phyloP scores from a whole-genome alignment of 2,797 vertebrate genomes.

The Notoglanidium macrostoma region DNA sequence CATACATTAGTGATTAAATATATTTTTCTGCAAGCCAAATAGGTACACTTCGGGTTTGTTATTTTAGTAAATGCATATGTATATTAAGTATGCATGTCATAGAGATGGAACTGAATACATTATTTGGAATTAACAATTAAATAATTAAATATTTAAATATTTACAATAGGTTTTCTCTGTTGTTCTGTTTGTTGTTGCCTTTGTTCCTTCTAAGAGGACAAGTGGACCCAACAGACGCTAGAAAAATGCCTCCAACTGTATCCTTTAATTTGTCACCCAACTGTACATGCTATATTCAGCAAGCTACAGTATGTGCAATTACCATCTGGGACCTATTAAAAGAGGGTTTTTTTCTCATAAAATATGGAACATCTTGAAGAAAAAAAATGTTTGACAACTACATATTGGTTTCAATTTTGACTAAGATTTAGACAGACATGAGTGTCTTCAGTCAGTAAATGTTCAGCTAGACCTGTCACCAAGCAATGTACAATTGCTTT shows the following conservation, averaged over 20 bases:
- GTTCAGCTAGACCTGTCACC: conserved; percentile 7
- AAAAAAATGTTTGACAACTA: background rate
- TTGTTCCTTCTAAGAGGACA: background rate
- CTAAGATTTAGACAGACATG: background rate
- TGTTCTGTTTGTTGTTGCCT: background rate
- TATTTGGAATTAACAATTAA: background rate
- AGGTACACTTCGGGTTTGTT: background rate
- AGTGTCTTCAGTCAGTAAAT: conserved; percentile 10
- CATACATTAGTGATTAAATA: background rate
- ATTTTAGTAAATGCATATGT: background rate
- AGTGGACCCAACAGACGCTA: background rate
- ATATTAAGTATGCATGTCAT: background rate
- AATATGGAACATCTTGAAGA: background rate
- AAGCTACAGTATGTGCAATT: background rate
- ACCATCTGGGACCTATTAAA: background rate
- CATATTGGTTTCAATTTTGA: background rate
- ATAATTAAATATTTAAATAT: too few species aligned
- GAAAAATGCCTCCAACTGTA: background rate
- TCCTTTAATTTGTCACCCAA: background rate
- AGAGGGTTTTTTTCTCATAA: background rate
- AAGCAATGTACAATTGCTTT: conserved; percentile 7
- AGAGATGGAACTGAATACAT: background rate
- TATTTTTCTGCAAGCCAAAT: background rate
- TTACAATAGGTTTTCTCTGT: background rate
- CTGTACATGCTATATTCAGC: background rate